phyloP scores from a whole-genome alignment of 2,888 invertebrate species.

The Drosophila prostipennis region DNA sequence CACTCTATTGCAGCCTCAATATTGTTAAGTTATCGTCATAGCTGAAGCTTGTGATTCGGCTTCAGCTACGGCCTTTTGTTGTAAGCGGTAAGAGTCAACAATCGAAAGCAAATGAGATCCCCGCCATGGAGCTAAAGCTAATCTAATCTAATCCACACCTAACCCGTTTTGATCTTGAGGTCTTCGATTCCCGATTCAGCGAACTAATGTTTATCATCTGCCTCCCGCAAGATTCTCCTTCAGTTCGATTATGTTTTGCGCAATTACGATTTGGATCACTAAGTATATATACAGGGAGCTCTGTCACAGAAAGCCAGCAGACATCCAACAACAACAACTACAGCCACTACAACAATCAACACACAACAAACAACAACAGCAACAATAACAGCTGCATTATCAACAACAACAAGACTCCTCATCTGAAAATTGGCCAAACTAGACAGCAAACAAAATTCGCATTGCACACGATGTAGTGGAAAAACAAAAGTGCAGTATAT shows the following conservation, averaged over 20 bases:
- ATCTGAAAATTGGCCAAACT: conserved; percentile 57
- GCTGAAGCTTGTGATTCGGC: conserved; percentile 10
- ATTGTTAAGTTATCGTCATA: conserved; percentile 6
- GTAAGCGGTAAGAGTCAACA: conserved; percentile 34
- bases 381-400: conserved; percentile 24
- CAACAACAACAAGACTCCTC: conserved; percentile 21
- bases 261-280: conserved; percentile 33
- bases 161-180: neutral
- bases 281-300: conserved; percentile 73
- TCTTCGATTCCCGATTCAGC: conserved; percentile 33
- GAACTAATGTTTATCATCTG: conserved; percentile 81
- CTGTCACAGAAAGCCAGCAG: conserved; percentile 71
- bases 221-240: conserved; percentile 53
- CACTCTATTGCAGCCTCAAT: conserved; percentile 52
- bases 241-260: conserved; percentile 49
- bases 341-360: conserved; percentile 50
- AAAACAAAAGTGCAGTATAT: conserved; percentile 18
- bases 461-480: conserved; percentile 33
- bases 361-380: conserved; percentile 16
- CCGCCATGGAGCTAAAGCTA: conserved; percentile 2
- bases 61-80: conserved; percentile 22
- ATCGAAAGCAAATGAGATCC: conserved; percentile 2
- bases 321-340: conserved; percentile 29
- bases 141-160: conserved; percentile 2
- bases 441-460: conserved; percentile 29